Evolutionary conservation across 2,888 invertebrate genomes (phyloP).

Genomic region (Leptinotarsa tumamoca): DNA sequence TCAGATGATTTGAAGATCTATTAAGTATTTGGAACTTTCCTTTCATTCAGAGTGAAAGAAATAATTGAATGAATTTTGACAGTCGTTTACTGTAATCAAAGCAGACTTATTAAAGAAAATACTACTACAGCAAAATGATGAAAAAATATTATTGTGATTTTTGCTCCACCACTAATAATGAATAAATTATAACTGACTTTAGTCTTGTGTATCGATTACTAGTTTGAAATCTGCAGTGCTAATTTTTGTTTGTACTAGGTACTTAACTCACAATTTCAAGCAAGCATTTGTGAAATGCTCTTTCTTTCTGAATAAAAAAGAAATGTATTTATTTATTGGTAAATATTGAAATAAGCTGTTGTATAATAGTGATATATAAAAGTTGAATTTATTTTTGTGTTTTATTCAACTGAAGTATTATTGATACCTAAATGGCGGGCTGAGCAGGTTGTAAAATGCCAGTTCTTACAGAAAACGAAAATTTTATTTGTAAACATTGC

Average conservation of each 20-base stretch:
- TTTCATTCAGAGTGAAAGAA: too few relatives aligned
- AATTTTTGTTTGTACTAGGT: conserved; percentile 42
- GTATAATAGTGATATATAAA: conserved; percentile 44
- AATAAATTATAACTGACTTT: conserved; percentile 22
- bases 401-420: not conserved
- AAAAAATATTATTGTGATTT: conserved; percentile 22
- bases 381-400: conserved; percentile 24
- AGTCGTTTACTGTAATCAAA: too few relatives aligned
- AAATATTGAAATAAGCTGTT: conserved; percentile 30
- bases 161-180: not conserved
- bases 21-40: too few relatives aligned
- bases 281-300: too few relatives aligned
- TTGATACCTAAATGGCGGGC: not conserved
- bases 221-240: conserved; percentile 33
- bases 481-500: too few relatives aligned
- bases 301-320: not conserved
- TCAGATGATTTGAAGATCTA: too few relatives aligned
- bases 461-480: too few relatives aligned
- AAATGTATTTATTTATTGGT: conserved; percentile 39
- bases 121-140: not conserved
- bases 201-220: conserved; percentile 17
- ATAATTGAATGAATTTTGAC: too few relatives aligned
- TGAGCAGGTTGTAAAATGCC: too few relatives aligned
- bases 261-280: conserved; percentile 32
- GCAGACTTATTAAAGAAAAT: not conserved